A percentile compares a stretch with the other conserved stretches of the same genome.
Evolutionary conservation across 2,113 vertebrate species (phyloP).

Genomic region (Sphyrna mokarran): DNA sequence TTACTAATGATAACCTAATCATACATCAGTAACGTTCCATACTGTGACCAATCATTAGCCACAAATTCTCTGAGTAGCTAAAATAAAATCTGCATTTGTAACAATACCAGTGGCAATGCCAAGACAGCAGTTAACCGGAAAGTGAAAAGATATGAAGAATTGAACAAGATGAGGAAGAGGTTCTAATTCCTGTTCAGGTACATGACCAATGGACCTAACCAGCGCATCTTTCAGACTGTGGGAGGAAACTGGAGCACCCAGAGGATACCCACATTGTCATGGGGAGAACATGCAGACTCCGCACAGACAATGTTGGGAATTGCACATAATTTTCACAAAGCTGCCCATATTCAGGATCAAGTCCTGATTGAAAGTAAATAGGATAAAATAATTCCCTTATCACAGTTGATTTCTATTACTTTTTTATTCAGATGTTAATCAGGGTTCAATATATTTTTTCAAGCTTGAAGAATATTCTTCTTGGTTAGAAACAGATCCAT

Average conservation of each 20-base stretch:
- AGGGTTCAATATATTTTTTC: not conserved
- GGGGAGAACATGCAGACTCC: too few species aligned
- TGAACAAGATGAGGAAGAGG: not conserved
- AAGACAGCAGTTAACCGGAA: not conserved
- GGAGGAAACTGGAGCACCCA: too few species aligned
- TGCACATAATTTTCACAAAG: not conserved
- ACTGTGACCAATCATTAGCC: not conserved
- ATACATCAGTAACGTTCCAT: not conserved
- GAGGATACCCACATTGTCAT: too few species aligned
- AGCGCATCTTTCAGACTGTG: too few species aligned
- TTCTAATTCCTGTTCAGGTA: not conserved
- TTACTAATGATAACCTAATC: constrained; percentile 2
- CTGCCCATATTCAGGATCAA: too few species aligned
- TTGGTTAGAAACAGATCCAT: not conserved
- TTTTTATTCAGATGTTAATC: not conserved
- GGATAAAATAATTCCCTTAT: not conserved
- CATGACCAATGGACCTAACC: too few species aligned
- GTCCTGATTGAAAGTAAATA: not conserved
- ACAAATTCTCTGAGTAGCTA: not conserved
- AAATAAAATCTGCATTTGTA: not conserved
- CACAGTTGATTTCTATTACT: not conserved
- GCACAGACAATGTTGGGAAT: not conserved
- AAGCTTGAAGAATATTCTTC: not conserved
- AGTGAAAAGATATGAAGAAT: not conserved
- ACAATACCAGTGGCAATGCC: not conserved